A percentile compares a stretch with the other conserved stretches of the same genome.
phyloP scores from a whole-genome alignment of 2,888 invertebrate genomes.

The Adineta ricciae region DNA sequence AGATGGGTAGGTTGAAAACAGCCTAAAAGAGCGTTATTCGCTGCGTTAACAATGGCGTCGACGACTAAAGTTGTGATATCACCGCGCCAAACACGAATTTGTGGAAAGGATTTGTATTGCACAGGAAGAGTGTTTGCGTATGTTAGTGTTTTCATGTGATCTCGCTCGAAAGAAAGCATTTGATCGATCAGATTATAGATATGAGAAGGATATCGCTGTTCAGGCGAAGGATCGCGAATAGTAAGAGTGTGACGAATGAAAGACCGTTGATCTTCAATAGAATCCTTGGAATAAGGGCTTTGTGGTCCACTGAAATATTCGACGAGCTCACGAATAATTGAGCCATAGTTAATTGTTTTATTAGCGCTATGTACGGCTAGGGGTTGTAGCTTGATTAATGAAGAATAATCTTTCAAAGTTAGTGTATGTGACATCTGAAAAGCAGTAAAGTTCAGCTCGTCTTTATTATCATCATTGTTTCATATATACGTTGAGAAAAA shows the following conservation, averaged over 20 bases:
- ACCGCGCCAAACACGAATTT: background rate
- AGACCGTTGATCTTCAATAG: background rate
- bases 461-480: too few relatives aligned
- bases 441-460: too few relatives aligned
- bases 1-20: slow-evolving; percentile 60
- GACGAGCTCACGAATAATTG: background rate
- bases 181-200: background rate
- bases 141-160: background rate
- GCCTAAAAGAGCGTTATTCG: slow-evolving; percentile 64
- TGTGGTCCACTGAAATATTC: background rate
- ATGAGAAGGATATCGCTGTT: background rate
- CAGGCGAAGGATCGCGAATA: background rate
- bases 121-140: background rate
- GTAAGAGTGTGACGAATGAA: background rate
- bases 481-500: background rate
- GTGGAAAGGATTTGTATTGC: background rate
- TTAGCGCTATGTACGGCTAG: background rate
- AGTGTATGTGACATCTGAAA: background rate
- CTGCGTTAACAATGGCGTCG: slow-evolving; percentile 81
- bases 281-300: background rate
- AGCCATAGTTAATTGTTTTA: background rate
- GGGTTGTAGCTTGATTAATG: background rate
- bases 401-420: background rate
- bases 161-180: background rate
- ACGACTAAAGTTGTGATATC: slow-evolving; percentile 68